These are phyloP conservation scores for Neodiprion virginianus DNA, from an alignment of 1,140 invertebrate species.

Conservation along the genomic window DNA sequence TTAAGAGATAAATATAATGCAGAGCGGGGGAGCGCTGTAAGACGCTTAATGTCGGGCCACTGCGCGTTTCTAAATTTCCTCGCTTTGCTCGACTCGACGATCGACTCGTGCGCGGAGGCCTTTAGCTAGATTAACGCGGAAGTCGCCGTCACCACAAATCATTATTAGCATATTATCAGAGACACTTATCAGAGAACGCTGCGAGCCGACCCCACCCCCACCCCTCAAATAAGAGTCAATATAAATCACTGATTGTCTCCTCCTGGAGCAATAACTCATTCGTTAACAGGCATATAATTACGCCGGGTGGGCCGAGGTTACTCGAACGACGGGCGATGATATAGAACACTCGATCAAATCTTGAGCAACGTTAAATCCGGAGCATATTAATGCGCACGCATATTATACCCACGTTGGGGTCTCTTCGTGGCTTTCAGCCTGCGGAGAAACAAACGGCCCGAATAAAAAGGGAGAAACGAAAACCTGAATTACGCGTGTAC, in stretches of 20 bases:
- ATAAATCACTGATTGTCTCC: constrained; percentile 48
- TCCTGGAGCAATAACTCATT: constrained; percentile 44
- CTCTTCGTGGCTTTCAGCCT: constrained; percentile 16
- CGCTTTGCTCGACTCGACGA: constrained; percentile 14
- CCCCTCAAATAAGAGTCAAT: constrained; percentile 36
- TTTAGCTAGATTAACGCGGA: constrained; percentile 47
- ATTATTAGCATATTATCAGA: constrained; percentile 54
- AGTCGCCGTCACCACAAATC: constrained; percentile 46
- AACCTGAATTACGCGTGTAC: no score
- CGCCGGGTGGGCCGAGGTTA: constrained; percentile 12
- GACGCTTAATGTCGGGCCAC: no score
- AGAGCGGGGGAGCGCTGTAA: no score
- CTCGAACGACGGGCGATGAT: background rate
- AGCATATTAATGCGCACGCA: background rate
- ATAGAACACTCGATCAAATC: constrained; percentile 30
- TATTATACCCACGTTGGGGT: background rate
- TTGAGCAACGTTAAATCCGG: constrained; percentile 24
- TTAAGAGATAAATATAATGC: no score
- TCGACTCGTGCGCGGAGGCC: constrained; percentile 32
- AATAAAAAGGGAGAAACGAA: background rate
- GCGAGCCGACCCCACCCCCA: constrained; percentile 26
- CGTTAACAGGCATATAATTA: constrained; percentile 49
- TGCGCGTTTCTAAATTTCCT: constrained; percentile 30
- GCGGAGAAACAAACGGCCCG: constrained; percentile 17
- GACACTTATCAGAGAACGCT: constrained; percentile 42